These are phyloP conservation scores for Trachymyrmex cornetzi DNA, from an alignment of 1,140 invertebrate species.

Conservation along the genomic window DNA sequence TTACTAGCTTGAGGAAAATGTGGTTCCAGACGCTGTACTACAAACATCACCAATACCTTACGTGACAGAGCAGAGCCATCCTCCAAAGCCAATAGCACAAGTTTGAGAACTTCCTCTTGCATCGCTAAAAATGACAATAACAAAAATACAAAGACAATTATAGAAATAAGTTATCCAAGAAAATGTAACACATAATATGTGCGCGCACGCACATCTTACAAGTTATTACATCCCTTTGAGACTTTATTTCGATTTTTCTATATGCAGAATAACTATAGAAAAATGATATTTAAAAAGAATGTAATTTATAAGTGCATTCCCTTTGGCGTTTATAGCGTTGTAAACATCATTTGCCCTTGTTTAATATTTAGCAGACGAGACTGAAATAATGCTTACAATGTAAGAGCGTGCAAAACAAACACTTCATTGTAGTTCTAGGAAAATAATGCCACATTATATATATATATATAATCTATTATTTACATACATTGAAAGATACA, in stretches of 20 bases:
- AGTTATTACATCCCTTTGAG: not conserved
- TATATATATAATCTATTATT: no score
- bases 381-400: no score
- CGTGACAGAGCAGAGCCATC: slow-evolving; percentile 98
- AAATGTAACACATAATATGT: not conserved
- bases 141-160: not conserved
- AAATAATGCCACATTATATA: not conserved
- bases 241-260: not conserved
- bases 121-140: slow-evolving; percentile 89
- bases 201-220: not conserved
- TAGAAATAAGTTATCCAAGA: not conserved
- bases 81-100: slow-evolving; percentile 97
- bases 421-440: no score
- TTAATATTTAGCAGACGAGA: no score
- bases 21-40: slow-evolving; percentile 97
- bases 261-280: not conserved
- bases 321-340: no score
- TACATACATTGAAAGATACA: not conserved
- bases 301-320: no score
- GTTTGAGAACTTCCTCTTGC: slow-evolving; percentile 98
- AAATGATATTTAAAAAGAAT: not conserved
- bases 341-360: no score
- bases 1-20: slow-evolving; percentile 99
- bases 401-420: no score
- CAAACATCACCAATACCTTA: slow-evolving; percentile 99